Conservation (phyloP, 2,797 vertebrate species). For the Channallabes apus region DNA sequence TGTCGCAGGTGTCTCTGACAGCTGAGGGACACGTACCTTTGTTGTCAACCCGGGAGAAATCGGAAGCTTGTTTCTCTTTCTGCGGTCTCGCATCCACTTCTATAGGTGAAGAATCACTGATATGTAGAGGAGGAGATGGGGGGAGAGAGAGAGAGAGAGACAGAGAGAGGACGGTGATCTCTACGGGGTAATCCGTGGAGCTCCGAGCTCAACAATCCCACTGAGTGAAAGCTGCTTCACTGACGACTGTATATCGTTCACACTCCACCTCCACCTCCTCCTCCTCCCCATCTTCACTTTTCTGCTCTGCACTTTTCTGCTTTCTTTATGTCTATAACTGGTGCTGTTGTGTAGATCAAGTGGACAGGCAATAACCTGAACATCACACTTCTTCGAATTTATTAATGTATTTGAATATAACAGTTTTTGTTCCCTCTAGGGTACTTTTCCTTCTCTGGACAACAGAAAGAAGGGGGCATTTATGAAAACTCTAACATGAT, state of each 20-base stretch:
- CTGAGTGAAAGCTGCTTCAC: conserved; percentile 66
- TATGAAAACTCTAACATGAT: background rate
- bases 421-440: background rate
- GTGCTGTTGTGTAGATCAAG: background rate
- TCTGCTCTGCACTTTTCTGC: too few relatives aligned
- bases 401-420: background rate
- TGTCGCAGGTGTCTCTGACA: background rate
- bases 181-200: conserved; percentile 75
- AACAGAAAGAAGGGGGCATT: background rate
- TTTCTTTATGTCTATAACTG: background rate
- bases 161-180: conserved; percentile 41
- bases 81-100: conserved; percentile 66
- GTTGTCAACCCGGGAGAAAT: conserved; percentile 58
- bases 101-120: conserved; percentile 57
- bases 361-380: background rate
- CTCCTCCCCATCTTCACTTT: too few relatives aligned
- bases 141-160: conserved; percentile 53
- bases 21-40: conserved; percentile 65
- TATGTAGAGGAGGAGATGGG: conserved; percentile 47
- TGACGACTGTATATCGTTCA: conserved; percentile 34
- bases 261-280: conserved; percentile 34
- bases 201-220: conserved; percentile 73
- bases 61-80: conserved; percentile 53
- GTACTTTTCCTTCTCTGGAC: background rate
- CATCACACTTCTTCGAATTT: background rate